Conservation (phyloP, 2,113 vertebrate species). For the Lepus timidus region DNA sequence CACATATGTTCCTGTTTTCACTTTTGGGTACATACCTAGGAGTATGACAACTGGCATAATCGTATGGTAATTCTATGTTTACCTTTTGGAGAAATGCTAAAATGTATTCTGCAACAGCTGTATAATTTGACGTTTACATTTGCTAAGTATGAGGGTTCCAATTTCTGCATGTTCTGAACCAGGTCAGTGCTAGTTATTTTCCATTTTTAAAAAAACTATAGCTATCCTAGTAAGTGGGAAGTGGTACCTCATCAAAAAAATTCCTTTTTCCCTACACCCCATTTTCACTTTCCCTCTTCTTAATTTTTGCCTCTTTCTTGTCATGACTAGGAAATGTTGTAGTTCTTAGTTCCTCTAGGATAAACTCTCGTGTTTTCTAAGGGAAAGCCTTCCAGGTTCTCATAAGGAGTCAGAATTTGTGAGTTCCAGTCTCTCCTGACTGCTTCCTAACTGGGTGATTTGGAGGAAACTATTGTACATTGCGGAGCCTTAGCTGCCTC, state of each 20-base stretch:
- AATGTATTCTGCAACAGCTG: background rate
- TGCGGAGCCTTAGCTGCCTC: background rate
- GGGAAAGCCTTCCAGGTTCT: background rate
- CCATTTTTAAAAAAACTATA: background rate
- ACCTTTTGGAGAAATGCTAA: background rate
- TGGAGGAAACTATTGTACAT: background rate
- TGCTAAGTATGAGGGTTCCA: background rate
- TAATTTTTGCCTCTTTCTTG: background rate
- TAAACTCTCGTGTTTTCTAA: background rate
- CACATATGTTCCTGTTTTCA: background rate
- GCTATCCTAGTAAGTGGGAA: fast-evolving
- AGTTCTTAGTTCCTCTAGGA: background rate
- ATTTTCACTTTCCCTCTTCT: background rate
- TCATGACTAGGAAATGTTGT: background rate
- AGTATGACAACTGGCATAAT: background rate
- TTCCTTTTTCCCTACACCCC: background rate
- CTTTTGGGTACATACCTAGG: background rate
- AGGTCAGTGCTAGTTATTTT: background rate
- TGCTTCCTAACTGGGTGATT: background rate
- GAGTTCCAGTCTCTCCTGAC: background rate
- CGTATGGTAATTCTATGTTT: background rate
- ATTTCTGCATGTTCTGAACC: background rate
- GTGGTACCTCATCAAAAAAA: too few species aligned
- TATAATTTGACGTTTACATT: background rate
- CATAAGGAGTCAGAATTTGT: background rate